Percentiles rank a stretch among this genome's conserved stretches.
These are phyloP conservation scores for Pseudorectes ferrugineus DNA, from an alignment of 2,113 vertebrate species.

Conservation along the genomic window DNA sequence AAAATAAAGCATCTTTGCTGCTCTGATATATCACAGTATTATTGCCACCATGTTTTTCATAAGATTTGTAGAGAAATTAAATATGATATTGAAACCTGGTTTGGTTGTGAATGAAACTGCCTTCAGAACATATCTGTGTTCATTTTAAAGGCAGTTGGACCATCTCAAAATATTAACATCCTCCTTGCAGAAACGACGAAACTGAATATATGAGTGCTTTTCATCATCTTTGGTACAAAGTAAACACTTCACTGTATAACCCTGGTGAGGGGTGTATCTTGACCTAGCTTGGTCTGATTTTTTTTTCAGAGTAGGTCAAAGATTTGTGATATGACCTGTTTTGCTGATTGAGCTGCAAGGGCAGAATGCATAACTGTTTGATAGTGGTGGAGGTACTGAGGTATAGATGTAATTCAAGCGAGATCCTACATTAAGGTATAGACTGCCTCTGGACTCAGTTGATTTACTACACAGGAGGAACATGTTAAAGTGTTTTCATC, in stretches of 20 bases:
- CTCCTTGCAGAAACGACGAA: not conserved
- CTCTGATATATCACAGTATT: not conserved
- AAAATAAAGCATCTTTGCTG: not conserved
- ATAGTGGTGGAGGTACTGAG: not conserved
- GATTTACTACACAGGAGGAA: not conserved
- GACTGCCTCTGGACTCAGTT: not conserved
- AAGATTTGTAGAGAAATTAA: not conserved
- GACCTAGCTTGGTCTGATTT: not conserved
- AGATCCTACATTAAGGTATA: not conserved
- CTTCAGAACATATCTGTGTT: not conserved
- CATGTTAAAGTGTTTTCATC: not conserved
- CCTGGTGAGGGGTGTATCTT: not conserved
- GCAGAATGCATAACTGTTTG: not conserved
- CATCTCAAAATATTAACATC: not conserved
- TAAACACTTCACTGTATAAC: not conserved
- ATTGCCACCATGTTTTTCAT: not conserved
- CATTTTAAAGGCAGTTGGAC: not conserved
- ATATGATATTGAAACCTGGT: not conserved
- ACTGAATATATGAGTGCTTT: not conserved
- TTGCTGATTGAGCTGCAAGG: not conserved
- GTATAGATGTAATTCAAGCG: not conserved
- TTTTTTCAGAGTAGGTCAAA: not conserved
- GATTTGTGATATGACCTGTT: not conserved
- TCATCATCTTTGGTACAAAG: not conserved
- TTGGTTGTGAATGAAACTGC: not conserved